Percentiles rank a stretch among this genome's conserved stretches.
Evolutionary conservation across 1,140 invertebrate species (phyloP).

Genomic region (Myzus persicae): DNA sequence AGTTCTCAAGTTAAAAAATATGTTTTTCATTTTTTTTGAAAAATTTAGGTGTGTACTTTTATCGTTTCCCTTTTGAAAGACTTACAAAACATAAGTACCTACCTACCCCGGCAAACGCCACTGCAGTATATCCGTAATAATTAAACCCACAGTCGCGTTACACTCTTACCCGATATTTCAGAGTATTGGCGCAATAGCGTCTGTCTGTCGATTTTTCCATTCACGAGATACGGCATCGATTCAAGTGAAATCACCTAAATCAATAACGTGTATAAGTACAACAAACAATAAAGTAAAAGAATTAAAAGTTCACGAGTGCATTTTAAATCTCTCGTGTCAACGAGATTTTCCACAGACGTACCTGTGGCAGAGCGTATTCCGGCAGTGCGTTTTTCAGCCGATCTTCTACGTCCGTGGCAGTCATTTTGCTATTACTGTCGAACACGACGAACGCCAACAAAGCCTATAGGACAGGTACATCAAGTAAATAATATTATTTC

Average conservation of each 20-base stretch:
- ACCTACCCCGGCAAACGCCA: not conserved
- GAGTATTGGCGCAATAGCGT: conserved; percentile 75
- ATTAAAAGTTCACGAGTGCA: not conserved
- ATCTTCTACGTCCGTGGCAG: conserved; percentile 72
- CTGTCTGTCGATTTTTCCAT: conserved; percentile 87
- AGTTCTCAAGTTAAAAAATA: not conserved
- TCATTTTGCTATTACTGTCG: conserved; percentile 67
- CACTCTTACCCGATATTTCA: conserved; percentile 29
- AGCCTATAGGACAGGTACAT: conserved; percentile 66
- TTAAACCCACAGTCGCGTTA: not conserved
- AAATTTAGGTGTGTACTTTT: not conserved
- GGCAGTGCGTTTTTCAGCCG: conserved; percentile 72
- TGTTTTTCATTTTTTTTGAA: not conserved
- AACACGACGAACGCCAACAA: conserved; percentile 77
- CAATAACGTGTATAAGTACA: not conserved
- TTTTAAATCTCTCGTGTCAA: too few species aligned
- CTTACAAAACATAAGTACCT: not conserved
- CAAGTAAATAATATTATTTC: not conserved
- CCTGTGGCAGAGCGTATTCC: conserved; percentile 80
- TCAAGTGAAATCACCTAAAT: conserved; percentile 75
- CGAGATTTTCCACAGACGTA: conserved; percentile 60
- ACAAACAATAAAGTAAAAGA: not conserved
- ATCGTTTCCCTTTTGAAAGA: not conserved
- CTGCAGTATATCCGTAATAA: not conserved
- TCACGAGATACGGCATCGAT: conserved; percentile 78